Evolutionary conservation across 2,888 invertebrate genomes (phyloP).

Genomic region (Andrena praecox): DNA sequence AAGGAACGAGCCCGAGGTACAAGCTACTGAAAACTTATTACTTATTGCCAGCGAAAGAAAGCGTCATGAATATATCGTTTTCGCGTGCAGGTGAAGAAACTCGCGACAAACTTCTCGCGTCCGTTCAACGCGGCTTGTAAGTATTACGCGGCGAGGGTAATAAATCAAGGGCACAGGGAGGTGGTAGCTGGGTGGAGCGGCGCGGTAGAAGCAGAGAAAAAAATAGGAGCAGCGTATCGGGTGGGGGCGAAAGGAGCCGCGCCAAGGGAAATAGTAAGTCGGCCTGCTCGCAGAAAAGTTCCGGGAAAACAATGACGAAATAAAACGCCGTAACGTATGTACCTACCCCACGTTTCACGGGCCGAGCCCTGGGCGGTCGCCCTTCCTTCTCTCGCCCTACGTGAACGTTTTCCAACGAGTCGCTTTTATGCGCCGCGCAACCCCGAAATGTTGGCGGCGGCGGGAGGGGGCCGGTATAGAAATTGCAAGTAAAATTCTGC

Average conservation of each 20-base stretch:
- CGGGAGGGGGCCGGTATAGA: conserved; percentile 28
- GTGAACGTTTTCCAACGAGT: conserved; percentile 58
- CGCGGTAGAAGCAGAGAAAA: no score
- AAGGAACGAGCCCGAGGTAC: neutral
- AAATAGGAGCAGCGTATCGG: conserved; percentile 42
- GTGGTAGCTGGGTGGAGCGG: no score
- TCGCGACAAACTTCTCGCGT: neutral
- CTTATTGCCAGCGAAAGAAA: neutral
- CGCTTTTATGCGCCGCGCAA: conserved; percentile 60
- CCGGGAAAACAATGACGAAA: conserved; percentile 71
- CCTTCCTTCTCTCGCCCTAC: conserved; percentile 43
- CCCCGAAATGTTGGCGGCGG: conserved; percentile 45
- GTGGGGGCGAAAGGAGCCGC: conserved; percentile 52
- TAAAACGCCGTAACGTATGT: conserved; percentile 70
- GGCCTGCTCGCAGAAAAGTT: conserved; percentile 60
- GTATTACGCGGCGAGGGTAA: conserved; percentile 27
- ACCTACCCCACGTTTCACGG: conserved; percentile 46
- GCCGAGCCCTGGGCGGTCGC: conserved; percentile 50
- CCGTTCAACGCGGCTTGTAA: neutral
- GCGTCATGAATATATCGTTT: conserved; percentile 12
- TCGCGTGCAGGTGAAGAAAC: neutral
- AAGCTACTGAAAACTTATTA: neutral
- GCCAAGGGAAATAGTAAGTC: conserved; percentile 60
- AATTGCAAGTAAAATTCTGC: conserved; percentile 54
- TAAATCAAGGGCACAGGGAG: conserved; percentile 21